Evolutionary conservation across 1,140 invertebrate species (phyloP), one percentile per base, ranked within the genome.

Genomic region (Heliothis subflexa): DNA sequence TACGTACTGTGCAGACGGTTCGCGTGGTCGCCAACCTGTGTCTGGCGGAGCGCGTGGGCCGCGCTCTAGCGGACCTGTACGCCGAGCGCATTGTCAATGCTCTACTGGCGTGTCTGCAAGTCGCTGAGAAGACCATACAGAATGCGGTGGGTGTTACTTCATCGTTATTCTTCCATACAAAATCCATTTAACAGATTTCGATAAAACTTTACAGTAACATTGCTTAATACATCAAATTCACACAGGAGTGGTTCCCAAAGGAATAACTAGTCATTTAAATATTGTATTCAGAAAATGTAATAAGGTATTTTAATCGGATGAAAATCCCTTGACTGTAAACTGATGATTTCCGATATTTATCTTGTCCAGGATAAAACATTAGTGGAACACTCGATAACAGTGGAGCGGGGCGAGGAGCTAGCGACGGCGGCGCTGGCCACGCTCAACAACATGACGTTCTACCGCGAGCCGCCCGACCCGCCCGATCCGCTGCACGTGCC

Each of bases 361-460:
- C 11, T 12, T 25, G 18, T 66, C 40, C 28, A 85, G 83, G 80
- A 82, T 3, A 62, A 82, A n/a, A 62, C 81, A 10, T 81, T 85
- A 28, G 84, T 85, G 0, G 80, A 85, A 3, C 70, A 71, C 3
- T 49, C 79, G 5, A 78, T 64, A 2, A 76, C 59, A 28, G 78
- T 82, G n/a, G 88, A 89, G 7, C 88, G 89, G 5, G 85, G 86
- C 33, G 87, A 89, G 14, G 93, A 94, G 75, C 62, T 95, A 40
- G 91, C 93, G 0, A 90, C 87, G 9, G 93, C 93, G 3, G 88
- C 89, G 9, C 79, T 95, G 3, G 94, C 94, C 0, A 91, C 94
- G 0, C 87, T 95, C 18, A 95, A 94, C 82, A 95, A 95, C 64
- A 81, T 95, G 25, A 94, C 94, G 0, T 95, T 93, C 81, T 95